Percentiles rank a stretch among this genome's conserved stretches.
These are phyloP conservation scores for Melopsittacus undulatus DNA, from an alignment of 2,797 vertebrate genomes.

Conservation along the genomic window DNA sequence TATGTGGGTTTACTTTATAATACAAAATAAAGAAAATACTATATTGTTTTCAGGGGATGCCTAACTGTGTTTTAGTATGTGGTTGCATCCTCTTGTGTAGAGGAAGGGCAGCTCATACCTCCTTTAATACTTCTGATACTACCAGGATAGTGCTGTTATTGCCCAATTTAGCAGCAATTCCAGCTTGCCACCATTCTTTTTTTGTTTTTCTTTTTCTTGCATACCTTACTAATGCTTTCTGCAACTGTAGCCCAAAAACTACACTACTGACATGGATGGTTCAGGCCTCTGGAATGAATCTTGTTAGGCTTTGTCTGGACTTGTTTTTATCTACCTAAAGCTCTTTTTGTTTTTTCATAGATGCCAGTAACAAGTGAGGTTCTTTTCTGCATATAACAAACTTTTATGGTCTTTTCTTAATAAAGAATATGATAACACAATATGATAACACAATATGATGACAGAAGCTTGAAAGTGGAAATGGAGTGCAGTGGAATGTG, in stretches of 20 bases:
- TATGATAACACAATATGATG: neutral
- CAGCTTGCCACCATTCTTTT: neutral
- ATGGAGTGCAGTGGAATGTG: neutral
- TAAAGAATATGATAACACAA: neutral
- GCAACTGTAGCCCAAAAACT: neutral
- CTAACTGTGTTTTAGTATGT: neutral
- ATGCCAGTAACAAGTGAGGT: neutral
- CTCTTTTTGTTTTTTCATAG: neutral
- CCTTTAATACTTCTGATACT: neutral
- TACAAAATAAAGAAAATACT: neutral
- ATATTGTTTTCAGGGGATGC: neutral
- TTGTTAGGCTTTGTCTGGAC: neutral
- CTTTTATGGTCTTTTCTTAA: neutral
- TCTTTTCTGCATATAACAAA: neutral
- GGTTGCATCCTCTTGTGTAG: neutral
- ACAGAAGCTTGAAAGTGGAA: neutral
- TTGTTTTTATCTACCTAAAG: neutral
- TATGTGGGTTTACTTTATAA: neutral
- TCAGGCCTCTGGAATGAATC: neutral
- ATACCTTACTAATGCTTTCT: neutral
- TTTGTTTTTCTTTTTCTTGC: neutral
- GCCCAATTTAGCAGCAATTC: neutral
- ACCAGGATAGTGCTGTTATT: neutral
- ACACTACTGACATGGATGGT: neutral
- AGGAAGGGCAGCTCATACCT: neutral